Base-by-base conservation (phyloP, 2,113 vertebrate species). In the Aepyceros melampus region DNA sequence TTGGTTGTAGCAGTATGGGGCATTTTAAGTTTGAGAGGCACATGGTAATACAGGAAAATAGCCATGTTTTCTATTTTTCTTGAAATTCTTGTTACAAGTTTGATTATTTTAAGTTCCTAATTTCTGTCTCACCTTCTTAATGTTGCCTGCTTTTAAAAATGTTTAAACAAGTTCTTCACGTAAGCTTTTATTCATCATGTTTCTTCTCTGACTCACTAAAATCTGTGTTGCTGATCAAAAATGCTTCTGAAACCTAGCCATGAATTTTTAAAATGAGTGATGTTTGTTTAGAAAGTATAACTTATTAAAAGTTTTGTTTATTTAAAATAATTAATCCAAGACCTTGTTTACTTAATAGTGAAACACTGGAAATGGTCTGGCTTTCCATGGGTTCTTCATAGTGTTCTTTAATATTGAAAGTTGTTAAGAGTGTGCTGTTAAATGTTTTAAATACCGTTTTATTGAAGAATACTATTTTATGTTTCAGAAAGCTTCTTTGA, bases 131-230 rank as follows among this genome's bases (percentile, higher is more conserved):
- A 64, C 36, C 62, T 78, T 71, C 83, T 85, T 83, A 96, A 60
- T 91, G 85, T 94, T 71, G 23, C 13, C n/a, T 67, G 6, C 60
- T 86, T 96, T 98, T 55, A 90, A 94, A 84, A 89, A 74, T 29
- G 15, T 23, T 21, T 86, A 45, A 43, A 33, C 2, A 86, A 3
- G 51, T 15, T 95, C 62, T 94, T 49, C 17, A 96, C 19, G 43
- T 97, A 6, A 51, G 40, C 9, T 87, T 94, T 47, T 83, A 7
- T 76, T 95, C 14, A 49, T 88, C 6, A 31, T 78, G 16, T n/a
- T 88, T 92, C 36, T 92, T 58, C 36, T 85, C 85, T 74, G 29
- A 91, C 82, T 83, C 91, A 74, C 33, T 64, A 87, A 97, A 95
- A 85, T 45, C n/a, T 90, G 6, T 86, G 67, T 94, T 94, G 92